Evolutionary conservation across 2,797 vertebrate genomes (phyloP).

Genomic region (Odontamblyopus lacepedii): DNA sequence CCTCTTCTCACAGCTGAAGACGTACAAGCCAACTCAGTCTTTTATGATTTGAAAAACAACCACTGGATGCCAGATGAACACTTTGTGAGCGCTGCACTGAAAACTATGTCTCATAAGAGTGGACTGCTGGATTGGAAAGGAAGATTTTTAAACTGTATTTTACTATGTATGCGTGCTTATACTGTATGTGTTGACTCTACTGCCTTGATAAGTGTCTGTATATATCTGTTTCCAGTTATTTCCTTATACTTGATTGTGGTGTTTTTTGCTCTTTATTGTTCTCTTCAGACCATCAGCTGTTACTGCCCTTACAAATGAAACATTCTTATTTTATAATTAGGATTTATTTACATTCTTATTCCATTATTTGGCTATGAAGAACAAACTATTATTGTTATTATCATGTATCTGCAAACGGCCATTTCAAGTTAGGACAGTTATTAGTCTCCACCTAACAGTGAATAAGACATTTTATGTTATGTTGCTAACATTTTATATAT

Average conservation of each 20-base stretch:
- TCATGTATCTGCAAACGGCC: background rate
- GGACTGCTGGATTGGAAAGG: conserved; percentile 3
- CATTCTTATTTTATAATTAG: background rate
- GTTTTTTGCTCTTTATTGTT: conserved; percentile 1
- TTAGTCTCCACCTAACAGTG: background rate
- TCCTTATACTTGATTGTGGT: background rate
- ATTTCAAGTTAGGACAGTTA: background rate
- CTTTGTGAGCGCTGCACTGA: background rate
- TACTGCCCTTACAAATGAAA: conserved; percentile 6
- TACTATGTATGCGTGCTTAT: background rate
- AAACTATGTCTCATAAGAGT: background rate
- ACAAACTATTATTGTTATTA: no score
- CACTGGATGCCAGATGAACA: conserved; percentile 2
- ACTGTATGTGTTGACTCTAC: background rate
- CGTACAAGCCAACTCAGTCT: conserved; percentile 77
- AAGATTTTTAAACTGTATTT: background rate
- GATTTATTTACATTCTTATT: background rate
- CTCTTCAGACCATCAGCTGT: conserved; percentile 14
- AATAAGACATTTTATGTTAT: background rate
- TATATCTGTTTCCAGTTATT: background rate
- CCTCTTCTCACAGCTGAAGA: conserved; percentile 65
- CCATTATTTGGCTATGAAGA: background rate
- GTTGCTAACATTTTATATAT: conserved; percentile 15
- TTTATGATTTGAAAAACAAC: conserved; percentile 74
- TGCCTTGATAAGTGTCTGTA: conserved; percentile 6